Base-by-base conservation (phyloP, 2,797 vertebrate species). In the Ceryle rudis region DNA sequence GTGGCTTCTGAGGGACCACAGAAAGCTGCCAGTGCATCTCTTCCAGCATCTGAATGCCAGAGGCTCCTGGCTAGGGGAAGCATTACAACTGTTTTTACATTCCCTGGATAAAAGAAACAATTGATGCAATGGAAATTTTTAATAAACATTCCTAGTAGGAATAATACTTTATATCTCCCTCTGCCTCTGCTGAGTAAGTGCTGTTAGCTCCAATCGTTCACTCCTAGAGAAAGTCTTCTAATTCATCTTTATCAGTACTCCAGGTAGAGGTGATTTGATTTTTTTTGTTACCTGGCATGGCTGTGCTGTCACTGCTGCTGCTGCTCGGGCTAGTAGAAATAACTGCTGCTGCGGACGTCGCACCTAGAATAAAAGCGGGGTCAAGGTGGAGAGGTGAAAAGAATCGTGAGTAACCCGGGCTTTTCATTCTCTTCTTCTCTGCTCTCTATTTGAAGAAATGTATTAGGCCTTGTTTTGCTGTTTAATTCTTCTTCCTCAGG, bases 351-450 rank as follows among this genome's bases (percentile, higher is more conserved):
- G 98, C 94, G 96, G 98, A 99, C 87, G 70, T 98, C 92, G 95
- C 95, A 0, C 98, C 98, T 93, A 98, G 98, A 97, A 96, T 97
- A 96, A 99, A 98, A 98, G 98, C 98, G 84, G 98, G 98, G 98
- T 99, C 99, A 98, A 99, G 99, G 98, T 99, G 99, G 99, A 99
- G 98, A 98, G 98, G 98, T 98, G 99, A 99, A 98, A 98, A 99
- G 98, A 99, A 98, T 98, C 99, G 99, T 99, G 99, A 99, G 99
- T 99, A 98, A 97, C 95, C 97, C 66, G 33, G 95, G 95, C 94
- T 95, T 93, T 94, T 95, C 89, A 91, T 95, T 64, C 92, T 96
- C 91, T 97, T 93, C 93, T 90, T 93, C 83, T 95, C 83, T 25
- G 85, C 84, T 96, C 87, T 90, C 93, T 96, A 3, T 93, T 75